Conservation (phyloP, 2,113 vertebrate genomes). For the Corvus cornix region DNA sequence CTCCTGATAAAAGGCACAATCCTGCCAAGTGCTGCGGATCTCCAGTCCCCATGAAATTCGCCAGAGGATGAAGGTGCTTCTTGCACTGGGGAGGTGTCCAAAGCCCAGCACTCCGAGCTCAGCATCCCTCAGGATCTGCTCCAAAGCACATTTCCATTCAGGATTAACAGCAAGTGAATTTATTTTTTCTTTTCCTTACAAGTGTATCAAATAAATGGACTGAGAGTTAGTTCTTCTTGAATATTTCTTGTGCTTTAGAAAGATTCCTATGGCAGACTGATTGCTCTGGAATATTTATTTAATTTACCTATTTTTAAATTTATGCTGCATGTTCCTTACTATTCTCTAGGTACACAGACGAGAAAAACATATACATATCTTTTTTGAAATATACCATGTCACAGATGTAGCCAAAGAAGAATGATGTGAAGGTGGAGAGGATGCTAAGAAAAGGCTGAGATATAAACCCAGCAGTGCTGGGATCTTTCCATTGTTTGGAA, state of each 20-base stretch:
- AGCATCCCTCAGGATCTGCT: background rate
- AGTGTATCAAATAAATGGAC: slow-evolving; percentile 16
- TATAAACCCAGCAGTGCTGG: background rate
- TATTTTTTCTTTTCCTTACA: background rate
- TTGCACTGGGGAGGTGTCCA: background rate
- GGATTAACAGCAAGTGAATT: background rate
- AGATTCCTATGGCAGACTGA: slow-evolving; percentile 12
- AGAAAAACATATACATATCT: background rate
- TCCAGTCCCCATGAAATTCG: background rate
- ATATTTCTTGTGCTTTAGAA: slow-evolving; percentile 6
- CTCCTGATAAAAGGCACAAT: background rate
- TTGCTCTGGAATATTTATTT: slow-evolving; percentile 29
- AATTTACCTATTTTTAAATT: slow-evolving; percentile 41
- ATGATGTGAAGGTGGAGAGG: background rate
- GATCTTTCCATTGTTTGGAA: background rate
- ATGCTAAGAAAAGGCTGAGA: background rate
- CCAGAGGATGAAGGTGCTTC: background rate
- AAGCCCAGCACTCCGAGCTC: background rate
- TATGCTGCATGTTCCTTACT: background rate
- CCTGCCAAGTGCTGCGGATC: background rate
- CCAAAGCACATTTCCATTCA: background rate
- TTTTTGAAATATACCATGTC: background rate
- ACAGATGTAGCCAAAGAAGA: background rate
- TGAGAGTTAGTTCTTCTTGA: slow-evolving; percentile 19
- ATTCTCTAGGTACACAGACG: background rate